Conservation (phyloP, 1,140 invertebrate genomes). For the Drosophila pachea region DNA sequence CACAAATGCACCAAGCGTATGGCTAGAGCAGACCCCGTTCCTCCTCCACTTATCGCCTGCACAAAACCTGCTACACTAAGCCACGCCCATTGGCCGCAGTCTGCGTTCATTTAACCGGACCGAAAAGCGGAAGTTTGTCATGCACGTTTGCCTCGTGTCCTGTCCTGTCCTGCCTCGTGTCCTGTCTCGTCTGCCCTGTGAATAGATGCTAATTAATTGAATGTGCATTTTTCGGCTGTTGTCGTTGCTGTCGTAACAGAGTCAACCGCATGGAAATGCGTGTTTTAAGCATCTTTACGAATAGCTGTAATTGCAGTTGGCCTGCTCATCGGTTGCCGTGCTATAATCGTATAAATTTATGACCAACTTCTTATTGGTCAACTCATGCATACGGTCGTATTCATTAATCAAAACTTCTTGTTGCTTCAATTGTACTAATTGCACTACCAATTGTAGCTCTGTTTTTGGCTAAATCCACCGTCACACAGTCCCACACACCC, state of each 20-base stretch:
- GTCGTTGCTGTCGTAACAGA: neutral
- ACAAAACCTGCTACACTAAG: slow-evolving; percentile 11
- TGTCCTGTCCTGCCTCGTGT: no score
- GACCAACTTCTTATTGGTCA: neutral
- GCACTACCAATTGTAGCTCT: slow-evolving; percentile 37
- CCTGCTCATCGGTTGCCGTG: slow-evolving; percentile 3
- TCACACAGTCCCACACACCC: no score
- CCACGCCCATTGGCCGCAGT: slow-evolving; percentile 35
- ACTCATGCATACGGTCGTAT: slow-evolving; percentile 19
- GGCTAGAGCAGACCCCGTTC: neutral
- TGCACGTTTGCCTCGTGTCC: slow-evolving; percentile 51
- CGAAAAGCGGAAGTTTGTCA: slow-evolving; percentile 60
- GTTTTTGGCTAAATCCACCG: slow-evolving; percentile 38
- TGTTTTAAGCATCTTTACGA: slow-evolving; percentile 10
- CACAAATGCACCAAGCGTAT: slow-evolving; percentile 57
- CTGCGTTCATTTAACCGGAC: slow-evolving; percentile 57
- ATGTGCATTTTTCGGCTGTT: slow-evolving; percentile 39
- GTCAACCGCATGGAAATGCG: neutral
- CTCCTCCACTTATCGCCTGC: no score
- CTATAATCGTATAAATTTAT: slow-evolving; percentile 2
- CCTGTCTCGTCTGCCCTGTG: no score
- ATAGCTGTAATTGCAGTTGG: neutral
- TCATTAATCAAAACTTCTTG: slow-evolving; percentile 59
- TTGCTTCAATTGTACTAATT: slow-evolving; percentile 60
- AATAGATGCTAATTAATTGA: slow-evolving; percentile 71